Percentiles rank a stretch among this genome's conserved stretches.
phyloP scores from a whole-genome alignment of 2,888 invertebrate genomes.

The Hypena proboscidalis region DNA sequence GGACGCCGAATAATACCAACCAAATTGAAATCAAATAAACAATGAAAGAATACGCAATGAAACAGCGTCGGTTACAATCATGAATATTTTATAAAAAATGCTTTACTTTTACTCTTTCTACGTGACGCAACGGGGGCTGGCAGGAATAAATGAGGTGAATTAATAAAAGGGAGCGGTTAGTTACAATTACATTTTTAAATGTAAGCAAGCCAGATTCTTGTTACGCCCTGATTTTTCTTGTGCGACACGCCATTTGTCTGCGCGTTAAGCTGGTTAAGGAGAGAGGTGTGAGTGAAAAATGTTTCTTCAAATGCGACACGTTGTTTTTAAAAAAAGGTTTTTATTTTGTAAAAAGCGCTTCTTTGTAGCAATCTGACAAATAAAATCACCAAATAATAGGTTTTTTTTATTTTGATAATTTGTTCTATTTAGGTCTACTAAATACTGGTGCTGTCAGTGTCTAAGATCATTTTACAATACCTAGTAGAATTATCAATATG shows the following conservation, averaged over 20 bases:
- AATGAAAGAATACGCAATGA: conserved; percentile 27
- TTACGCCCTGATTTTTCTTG: conserved; percentile 81
- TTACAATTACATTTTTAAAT: conserved; percentile 85
- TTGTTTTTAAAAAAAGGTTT: too few relatives aligned
- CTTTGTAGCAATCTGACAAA: too few relatives aligned
- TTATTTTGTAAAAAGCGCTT: not conserved
- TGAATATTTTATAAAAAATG: conserved; percentile 74
- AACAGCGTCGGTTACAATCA: conserved; percentile 42
- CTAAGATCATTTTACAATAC: too few relatives aligned
- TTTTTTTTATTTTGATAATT: too few relatives aligned
- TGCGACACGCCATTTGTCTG: conserved; percentile 80
- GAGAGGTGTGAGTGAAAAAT: conserved; percentile 45
- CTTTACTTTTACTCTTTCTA: conserved; percentile 61
- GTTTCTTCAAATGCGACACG: conserved; percentile 1
- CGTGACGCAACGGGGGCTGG: conserved; percentile 65
- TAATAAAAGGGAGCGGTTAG: conserved; percentile 83
- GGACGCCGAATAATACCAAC: conserved; percentile 6
- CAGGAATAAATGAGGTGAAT: conserved; percentile 80
- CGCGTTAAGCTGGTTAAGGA: conserved; percentile 29
- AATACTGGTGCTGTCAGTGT: too few relatives aligned
- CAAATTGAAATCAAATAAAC: conserved; percentile 40
- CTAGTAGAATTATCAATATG: too few relatives aligned
- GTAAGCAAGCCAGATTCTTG: conserved; percentile 79
- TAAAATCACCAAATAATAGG: too few relatives aligned
- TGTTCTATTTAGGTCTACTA: too few relatives aligned